Conservation (phyloP, 2,797 vertebrate genomes). For the Epinephelus malabaricus region DNA sequence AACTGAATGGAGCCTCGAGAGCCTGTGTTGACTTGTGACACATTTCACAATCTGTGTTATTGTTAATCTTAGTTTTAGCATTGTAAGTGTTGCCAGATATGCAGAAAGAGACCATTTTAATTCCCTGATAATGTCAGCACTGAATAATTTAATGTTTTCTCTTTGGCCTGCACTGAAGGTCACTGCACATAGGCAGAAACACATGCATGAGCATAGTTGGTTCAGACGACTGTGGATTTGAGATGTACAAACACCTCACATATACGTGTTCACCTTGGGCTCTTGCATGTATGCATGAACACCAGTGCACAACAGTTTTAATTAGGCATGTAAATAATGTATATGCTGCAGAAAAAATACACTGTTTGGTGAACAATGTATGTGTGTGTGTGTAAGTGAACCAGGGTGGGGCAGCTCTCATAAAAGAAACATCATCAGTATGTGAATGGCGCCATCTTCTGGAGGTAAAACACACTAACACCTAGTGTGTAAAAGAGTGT, state of each 20-base stretch:
- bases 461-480: conserved; percentile 28
- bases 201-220: not conserved
- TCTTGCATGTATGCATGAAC: not conserved
- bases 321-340: conserved; percentile 8
- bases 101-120: not conserved
- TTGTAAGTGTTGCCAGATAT: not conserved
- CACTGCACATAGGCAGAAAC: not conserved
- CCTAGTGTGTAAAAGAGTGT: not conserved
- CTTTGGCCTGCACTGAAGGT: not conserved
- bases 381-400: conserved; percentile 13
- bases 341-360: not conserved
- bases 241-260: not conserved
- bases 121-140: not conserved
- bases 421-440: not conserved
- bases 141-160: not conserved
- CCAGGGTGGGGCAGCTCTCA: conserved; percentile 55
- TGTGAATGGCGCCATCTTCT: conserved; percentile 56
- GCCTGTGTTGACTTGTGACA: not conserved
- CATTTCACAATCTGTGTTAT: not conserved
- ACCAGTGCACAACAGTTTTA: not conserved
- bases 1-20: no score
- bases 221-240: not conserved
- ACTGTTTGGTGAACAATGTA: conserved; percentile 1
- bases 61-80: not conserved
- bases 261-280: not conserved